Base-by-base conservation (phyloP, 2,888 invertebrate species). In the Vesta saturnalis region DNA sequence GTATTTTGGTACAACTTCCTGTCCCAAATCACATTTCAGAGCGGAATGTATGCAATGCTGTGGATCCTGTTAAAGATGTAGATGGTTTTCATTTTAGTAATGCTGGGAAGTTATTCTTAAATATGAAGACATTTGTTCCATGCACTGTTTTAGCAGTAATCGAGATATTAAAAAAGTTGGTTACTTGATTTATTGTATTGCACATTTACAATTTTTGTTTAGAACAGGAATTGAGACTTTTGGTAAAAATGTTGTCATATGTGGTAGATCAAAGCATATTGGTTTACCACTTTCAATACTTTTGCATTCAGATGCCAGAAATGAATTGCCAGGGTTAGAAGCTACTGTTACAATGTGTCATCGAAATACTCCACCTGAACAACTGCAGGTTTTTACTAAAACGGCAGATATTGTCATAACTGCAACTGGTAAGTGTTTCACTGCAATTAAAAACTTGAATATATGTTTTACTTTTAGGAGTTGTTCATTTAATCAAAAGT, bases 281-380 rank as follows among this genome's bases (percentile, higher is more conserved):
- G 95, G 96, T 0, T 88, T 96, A 85, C 96, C 97, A 0, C 92
- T 96, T 67, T 93, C 95, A 0, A 89, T 96, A 86, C 85, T 96
- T 77, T 83, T 97, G 59, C 93, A 94, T 80, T 90, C 93, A 1
- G 94, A 94, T 84, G 89, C 88, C 30, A 89, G 90, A 79, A 91
- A 93, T 80, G 91, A 89, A 52, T 84, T 85, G 0, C 85, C 89
- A 54, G 94, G 91, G 0, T 86, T 94, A 86, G 95, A 96, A 80
- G 93, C 95, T 14, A 96, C 96, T 0, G 94, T 95, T 0, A 94
- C 94, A 0, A 90, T 96, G 71, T 96, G 96, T 79, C 96, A 97
- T 83, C 88, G 96, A 15, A 89, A 92, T 83, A 97, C 96, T 0
- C 95, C 96, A 0, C 87, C 87, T 0, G 91, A 92, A 57, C 90